Evolutionary conservation across 2,797 vertebrate genomes (phyloP), one percentile per base, ranked within the genome.

Genomic region (Toxotes lorentzi): DNA sequence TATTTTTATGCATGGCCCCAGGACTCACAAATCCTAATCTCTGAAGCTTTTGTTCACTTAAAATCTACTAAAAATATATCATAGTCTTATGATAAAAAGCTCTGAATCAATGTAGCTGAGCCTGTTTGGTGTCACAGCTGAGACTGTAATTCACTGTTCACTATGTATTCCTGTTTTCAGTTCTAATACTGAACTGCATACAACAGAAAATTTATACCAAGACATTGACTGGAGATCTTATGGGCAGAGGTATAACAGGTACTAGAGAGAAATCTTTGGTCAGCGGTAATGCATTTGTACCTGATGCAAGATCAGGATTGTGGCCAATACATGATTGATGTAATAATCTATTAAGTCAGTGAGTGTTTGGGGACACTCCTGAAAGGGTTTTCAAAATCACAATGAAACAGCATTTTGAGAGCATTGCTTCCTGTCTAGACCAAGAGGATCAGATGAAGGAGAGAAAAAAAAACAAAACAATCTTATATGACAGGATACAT

Each of bases 331-430:
- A 21, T 53, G 27, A 51, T 51, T 5, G 4, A 35, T 63, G 23
- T 9, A 23, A 34, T 48, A 9, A 48, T 69, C 13, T 56, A 57
- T 47, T 21, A 45, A 34, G 38, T 32, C 32, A 47, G 34, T 58
- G 47, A 62, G 50, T 53, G 73, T 76, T 21, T 62, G 50, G 19
- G 45, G 61, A 48, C 30, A 41, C 23, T 47, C 56, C 3, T 21
- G n/a, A 64, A 11, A 54, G 38, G 27, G 21, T 61, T 81, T 73
- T 67, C 38, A 68, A 62, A 67, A 57, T 82, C 54, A 66, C 63
- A 65, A 17, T 69, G 38, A 85, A 78, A 63, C 56, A 70, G 51
- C 40, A 43, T 65, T 76, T 59, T 53, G 7, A 67, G 24, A 56
- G 24, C 27, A 47, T 14, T n/a, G 50, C 35, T 38, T 65, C 48